Base-by-base conservation (phyloP, 2,888 invertebrate genomes). In the Brenthis hecate region DNA sequence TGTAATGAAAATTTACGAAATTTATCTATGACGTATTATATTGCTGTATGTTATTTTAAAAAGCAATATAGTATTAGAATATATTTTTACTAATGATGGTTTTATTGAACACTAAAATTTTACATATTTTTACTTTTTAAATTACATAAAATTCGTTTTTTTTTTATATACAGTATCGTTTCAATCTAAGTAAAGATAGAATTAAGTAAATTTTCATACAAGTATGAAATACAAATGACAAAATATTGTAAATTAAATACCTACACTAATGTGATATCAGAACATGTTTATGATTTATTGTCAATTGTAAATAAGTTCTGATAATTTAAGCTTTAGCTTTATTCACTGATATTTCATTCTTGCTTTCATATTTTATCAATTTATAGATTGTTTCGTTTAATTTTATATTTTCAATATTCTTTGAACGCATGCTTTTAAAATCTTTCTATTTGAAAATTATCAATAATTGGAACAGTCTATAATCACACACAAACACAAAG, bases 351-450 rank as follows among this genome's bases (percentile, higher is more conserved):
- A 74, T 79, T 43, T 62, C 81, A 84, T 84, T 78, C 78, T 78
- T 80, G 86, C 87, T 88, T 87, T 78, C 80, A 75, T 83, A 82
- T 81, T 78, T 76, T 74, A 75, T 76, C 72, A 75, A 78, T 73
- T 85, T 87, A 89, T 89, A 88, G 89, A 89, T 88, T 88, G 87
- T 90, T 90, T 88, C 86, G 73, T 79, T 78, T 80, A 75, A 78
- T 77, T 80, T 74, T 66, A 62, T 71, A 75, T 73, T 77, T 76
- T 73, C 58, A 50, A 74, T 72, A 73, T 61, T 71, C 66, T 64
- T 77, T 78, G 73, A 65, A 48, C 66, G 84, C 83, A 86, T 85
- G 84, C 80, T 69, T 81, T 76, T 74, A 55, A 58, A 69, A 63
- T 65, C 68, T 70, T 11, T 71, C 55, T 50, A 60, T 60, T 50